Evolutionary conservation across 64 coral and sea anemone species (phyloP), one percentile per base, ranked within the genome.

Genomic region (Dendrophyllia cribrosa): DNA sequence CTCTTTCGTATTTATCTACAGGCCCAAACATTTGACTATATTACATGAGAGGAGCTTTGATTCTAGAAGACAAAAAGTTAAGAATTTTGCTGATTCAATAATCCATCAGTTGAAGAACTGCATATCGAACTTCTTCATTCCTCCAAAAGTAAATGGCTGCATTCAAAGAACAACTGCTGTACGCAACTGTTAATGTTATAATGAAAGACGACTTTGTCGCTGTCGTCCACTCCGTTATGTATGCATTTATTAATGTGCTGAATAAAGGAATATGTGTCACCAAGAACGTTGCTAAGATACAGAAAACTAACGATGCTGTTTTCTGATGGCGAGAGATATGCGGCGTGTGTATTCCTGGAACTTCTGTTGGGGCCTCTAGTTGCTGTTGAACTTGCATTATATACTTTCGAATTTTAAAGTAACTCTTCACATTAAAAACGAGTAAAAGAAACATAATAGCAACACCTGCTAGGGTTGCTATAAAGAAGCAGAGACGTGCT

Each of bases 331-430:
- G 73, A 6, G 46, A 1, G 7, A 76, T 20, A 51, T 76, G 50
- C 17, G 73, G 73, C 16, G 73, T 44, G 17, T 20, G 16, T 14
- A 76, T 51, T 7, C 3, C 8, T 51, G 16, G 45, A 14, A 52
- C 48, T 3, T 6, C 15, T 12, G 73, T 51, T 17, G 73, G 73
- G 16, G 48, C 20, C 16, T 76, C 73, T 19, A 76, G 73, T 21
- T 50, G 46, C 51, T 76, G 73, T n/a, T 76, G 73, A 76, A 76
- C 73, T 51, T 51, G 46, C 73, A 76, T 76, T 3, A 76, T 3
- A 51, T 76, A 20, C 51, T 51, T 19, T 76, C 73, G 73, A 76
- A 76, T 76, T 76, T 19, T 76, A 21, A 51, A 46, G 20, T 76
- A 76, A 21, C 46, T 76, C 48, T 76, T 76, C 14, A 76, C 17